Evolutionary conservation across 2,797 vertebrate species (phyloP).

Genomic region (Anniella stebbinsi): DNA sequence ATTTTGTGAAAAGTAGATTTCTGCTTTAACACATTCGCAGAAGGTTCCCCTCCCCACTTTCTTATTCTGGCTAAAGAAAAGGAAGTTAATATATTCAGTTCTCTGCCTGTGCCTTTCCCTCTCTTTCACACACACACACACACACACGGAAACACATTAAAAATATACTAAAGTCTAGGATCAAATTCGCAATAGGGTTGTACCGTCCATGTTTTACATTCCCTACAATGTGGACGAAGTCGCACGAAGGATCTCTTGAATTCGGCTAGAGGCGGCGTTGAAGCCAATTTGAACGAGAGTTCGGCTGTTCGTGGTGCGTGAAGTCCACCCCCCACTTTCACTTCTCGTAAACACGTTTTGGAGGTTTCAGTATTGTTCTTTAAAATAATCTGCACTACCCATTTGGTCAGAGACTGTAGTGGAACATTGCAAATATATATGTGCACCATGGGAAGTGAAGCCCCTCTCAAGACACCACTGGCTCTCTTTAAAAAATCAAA

Average conservation of each 20-base stretch:
- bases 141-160: background rate
- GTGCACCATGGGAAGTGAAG: background rate
- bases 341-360: background rate
- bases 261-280: background rate
- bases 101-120: background rate
- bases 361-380: background rate
- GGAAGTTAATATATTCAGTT: background rate
- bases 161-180: background rate
- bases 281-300: background rate
- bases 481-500: background rate
- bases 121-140: no score
- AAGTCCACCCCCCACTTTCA: background rate
- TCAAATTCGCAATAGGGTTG: background rate
- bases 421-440: background rate
- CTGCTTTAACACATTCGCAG: background rate
- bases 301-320: background rate
- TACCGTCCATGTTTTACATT: background rate
- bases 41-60: background rate
- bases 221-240: no score
- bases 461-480: background rate
- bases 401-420: background rate
- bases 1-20: background rate
- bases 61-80: conserved; percentile 1
- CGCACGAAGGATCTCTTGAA: background rate
- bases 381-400: background rate